These are phyloP conservation scores for Halotydeus destructor DNA, from an alignment of 1,140 invertebrate species.

Conservation along the genomic window DNA sequence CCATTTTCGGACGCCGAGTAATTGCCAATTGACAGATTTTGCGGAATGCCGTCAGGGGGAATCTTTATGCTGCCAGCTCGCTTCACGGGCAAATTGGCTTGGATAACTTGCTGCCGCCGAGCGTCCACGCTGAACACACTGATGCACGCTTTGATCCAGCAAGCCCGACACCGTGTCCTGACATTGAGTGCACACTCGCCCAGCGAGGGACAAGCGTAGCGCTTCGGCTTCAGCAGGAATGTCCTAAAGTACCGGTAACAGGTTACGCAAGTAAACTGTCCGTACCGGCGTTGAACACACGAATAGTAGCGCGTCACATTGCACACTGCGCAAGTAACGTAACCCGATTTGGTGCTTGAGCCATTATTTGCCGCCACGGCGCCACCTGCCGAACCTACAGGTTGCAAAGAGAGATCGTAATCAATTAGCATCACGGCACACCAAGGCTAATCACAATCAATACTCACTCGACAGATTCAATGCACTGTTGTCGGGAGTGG, in stretches of 20 bases:
- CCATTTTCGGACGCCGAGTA: no score
- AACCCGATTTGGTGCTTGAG: conserved; percentile 5
- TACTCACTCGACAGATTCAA: no score
- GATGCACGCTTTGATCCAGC: conserved; percentile 6
- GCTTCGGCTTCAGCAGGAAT: conserved; percentile 7
- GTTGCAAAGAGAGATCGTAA: no score
- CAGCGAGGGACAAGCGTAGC: conserved; percentile 8
- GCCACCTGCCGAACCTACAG: background rate
- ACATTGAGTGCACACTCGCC: conserved; percentile 5
- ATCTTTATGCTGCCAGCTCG: background rate
- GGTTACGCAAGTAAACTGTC: conserved; percentile 7
- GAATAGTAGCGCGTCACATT: conserved; percentile 12
- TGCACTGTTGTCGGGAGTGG: no score
- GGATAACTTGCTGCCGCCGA: conserved; percentile 1
- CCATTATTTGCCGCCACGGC: background rate
- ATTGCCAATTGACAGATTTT: no score
- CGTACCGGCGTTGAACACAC: conserved; percentile 12
- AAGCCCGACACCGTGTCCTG: conserved; percentile 3
- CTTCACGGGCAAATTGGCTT: background rate
- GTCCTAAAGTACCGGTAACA: conserved; percentile 12
- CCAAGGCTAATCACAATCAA: no score
- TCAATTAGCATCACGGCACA: no score
- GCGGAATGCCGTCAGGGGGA: no score
- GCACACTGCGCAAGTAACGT: conserved; percentile 13
- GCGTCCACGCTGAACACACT: conserved; percentile 2